Conservation (phyloP, 2,113 vertebrate species). For the Hipposideros armiger region DNA sequence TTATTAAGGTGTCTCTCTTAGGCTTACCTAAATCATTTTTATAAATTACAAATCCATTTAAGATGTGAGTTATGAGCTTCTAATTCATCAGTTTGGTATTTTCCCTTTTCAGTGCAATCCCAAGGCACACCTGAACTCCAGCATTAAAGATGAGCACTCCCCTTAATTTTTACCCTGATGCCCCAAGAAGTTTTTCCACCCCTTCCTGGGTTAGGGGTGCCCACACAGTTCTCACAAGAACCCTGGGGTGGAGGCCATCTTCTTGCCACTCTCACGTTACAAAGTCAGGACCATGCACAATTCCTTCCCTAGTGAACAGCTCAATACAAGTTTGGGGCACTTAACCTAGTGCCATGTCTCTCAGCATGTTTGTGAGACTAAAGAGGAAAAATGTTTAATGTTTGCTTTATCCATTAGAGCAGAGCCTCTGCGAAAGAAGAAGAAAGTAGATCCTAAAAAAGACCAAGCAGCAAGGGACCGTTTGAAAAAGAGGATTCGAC, state of each 20-base stretch:
- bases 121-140: not conserved
- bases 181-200: not conserved
- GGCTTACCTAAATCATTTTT: conserved; percentile 8
- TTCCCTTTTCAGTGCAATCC: not conserved
- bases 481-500: conserved; percentile 94
- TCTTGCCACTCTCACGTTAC: not conserved
- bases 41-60: not conserved
- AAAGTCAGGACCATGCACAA: not conserved
- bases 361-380: not conserved
- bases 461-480: conserved; percentile 92
- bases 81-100: not conserved
- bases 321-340: not conserved
- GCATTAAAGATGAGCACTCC: not conserved
- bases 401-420: conserved; percentile 86
- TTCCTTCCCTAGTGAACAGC: not conserved
- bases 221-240: not conserved
- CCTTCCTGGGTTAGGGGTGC: not conserved
- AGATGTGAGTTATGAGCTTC: not conserved
- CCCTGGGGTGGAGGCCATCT: not conserved
- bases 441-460: conserved; percentile 93
- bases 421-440: conserved; percentile 94
- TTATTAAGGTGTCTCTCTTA: not conserved
- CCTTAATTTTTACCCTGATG: not conserved
- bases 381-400: not conserved
- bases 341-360: not conserved